Percentiles rank a stretch among this genome's conserved stretches.
Conservation (phyloP, 2,113 vertebrate genomes). For the Narcine bancroftii region DNA sequence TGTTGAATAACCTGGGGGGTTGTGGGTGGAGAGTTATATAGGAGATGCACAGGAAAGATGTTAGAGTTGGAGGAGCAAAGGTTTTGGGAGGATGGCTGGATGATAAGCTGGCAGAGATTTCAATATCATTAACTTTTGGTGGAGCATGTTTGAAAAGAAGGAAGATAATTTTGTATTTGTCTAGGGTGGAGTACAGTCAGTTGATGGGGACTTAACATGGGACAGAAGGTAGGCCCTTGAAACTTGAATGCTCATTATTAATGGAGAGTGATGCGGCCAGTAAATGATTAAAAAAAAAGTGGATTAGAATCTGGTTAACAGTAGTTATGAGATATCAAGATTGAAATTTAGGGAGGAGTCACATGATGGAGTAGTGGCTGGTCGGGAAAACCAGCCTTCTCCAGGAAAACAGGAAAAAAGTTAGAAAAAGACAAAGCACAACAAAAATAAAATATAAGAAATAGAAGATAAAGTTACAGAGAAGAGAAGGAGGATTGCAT, state of each 20-base stretch:
- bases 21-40: not conserved
- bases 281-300: not conserved
- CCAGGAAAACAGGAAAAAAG: too few relatives aligned
- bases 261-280: not conserved
- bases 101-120: not conserved
- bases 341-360: not conserved
- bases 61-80: not conserved
- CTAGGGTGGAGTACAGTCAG: not conserved
- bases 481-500: too few relatives aligned
- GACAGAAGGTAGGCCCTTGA: not conserved
- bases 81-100: not conserved
- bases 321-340: not conserved
- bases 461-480: too few relatives aligned
- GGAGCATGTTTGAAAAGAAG: not conserved
- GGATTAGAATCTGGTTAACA: not conserved
- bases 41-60: not conserved
- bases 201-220: not conserved
- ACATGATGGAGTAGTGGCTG: too few relatives aligned
- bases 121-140: not conserved
- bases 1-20: not conserved
- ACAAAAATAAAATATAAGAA: too few relatives aligned
- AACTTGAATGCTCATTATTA: not conserved
- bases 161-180: not conserved
- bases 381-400: too few relatives aligned
- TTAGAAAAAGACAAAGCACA: too few relatives aligned